Base-by-base conservation (phyloP, 2,113 vertebrate genomes). In the Syrmaticus mikado region DNA sequence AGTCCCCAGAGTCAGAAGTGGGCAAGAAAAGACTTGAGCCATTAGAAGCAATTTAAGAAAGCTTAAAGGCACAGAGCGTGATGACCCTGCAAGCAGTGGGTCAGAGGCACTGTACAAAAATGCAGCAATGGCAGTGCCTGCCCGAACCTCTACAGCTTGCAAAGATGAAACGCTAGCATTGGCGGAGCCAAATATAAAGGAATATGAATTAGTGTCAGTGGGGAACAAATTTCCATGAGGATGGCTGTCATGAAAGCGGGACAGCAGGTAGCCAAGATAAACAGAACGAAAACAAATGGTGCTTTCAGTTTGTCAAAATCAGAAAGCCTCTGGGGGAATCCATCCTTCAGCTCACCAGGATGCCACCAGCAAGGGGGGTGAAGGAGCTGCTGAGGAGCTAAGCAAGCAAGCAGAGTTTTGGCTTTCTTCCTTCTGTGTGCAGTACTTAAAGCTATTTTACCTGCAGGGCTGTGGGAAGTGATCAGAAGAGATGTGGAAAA, bases 41-140 rank as follows among this genome's bases (percentile, higher is more conserved):
- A 74, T 60, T 43, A 72, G 60, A 86, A 15, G 43, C 88, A 86
- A 90, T 91, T 95, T 80, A 91, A 84, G 84, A 91, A 94, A 88
- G 64, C 38, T 74, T 85, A n/a, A 82, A 91, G 82, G 19, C 11
- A 71, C 34, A 85, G 64, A 80, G 17, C 0, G 0, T 27, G 55
- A 32, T 58, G 38, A 62, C 10, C 36, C 41, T 43, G 53, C 48
- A 80, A 71, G 76, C 4, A 7, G 80, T 3, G 4, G 61, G 64
- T 61, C 57, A 70, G 65, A 70, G 65, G 57, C 55, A 74, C 30
- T 36, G 71, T 83, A 64, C n/a, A 70, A 40, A 82, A 13, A 68
- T 16, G 17, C 15, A 68, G 81, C 46, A 78, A 52, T 84, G 61
- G 68, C 15, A 61, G 87, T 28, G 43, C 30, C 65, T 66, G 46